phyloP scores from a whole-genome alignment of 2,113 vertebrate species.

The Spea multiplicata region DNA sequence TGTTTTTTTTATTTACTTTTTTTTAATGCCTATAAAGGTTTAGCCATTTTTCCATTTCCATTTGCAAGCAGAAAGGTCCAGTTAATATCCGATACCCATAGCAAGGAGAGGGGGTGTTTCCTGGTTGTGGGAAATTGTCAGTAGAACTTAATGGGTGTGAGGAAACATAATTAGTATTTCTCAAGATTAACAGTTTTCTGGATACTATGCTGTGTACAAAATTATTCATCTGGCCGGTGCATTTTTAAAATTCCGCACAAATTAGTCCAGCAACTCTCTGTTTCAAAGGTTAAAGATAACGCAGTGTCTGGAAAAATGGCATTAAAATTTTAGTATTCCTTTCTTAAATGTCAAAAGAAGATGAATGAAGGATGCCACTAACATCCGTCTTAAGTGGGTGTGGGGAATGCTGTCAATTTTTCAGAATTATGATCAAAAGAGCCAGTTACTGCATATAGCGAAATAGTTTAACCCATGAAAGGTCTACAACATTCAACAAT shows the following conservation, averaged over 20 bases:
- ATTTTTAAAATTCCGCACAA: constrained; percentile 30
- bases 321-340: constrained; percentile 47
- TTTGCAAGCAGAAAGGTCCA: too few species aligned
- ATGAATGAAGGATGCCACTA: constrained; percentile 46
- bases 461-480: constrained; percentile 22
- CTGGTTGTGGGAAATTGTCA: too few species aligned
- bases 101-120: too few species aligned
- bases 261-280: constrained; percentile 33
- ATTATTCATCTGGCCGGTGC: constrained; percentile 8
- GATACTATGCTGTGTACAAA: neutral
- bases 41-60: too few species aligned
- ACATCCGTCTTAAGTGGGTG: constrained; percentile 47
- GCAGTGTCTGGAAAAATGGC: constrained; percentile 42
- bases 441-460: constrained; percentile 16
- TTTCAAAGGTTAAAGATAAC: constrained; percentile 44
- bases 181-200: neutral
- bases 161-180: too few species aligned
- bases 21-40: too few species aligned
- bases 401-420: constrained; percentile 42
- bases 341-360: constrained; percentile 48
- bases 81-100: too few species aligned
- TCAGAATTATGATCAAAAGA: constrained; percentile 39
- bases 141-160: too few species aligned
- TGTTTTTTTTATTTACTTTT: too few species aligned
- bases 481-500: neutral